Percentiles rank a stretch among this genome's conserved stretches.
phyloP scores from a whole-genome alignment of 2,888 invertebrate genomes.

The Bimastos eiseni region DNA sequence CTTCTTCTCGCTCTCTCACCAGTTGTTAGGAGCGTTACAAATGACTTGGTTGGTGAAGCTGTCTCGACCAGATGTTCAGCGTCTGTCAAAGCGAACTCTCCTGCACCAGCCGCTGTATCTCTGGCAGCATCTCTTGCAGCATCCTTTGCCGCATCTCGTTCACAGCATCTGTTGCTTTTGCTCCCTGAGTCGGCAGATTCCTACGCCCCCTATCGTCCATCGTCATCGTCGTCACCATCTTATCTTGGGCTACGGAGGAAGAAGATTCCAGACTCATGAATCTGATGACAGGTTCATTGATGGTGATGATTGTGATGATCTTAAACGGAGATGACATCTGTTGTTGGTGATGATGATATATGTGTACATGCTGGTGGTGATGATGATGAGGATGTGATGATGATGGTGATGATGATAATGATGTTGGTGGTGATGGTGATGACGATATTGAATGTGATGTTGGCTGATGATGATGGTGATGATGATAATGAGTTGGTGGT shows the following conservation, averaged over 20 bases:
- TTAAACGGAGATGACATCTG: neutral
- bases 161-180: neutral
- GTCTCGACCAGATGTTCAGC: neutral
- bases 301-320: neutral
- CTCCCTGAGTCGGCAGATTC: neutral
- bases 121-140: no score
- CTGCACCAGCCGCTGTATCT: neutral
- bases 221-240: neutral
- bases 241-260: neutral
- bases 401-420: no score
- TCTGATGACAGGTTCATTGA: neutral
- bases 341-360: slow-evolving; percentile 32
- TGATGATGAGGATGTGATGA: neutral
- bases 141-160: no score
- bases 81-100: neutral
- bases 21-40: neutral
- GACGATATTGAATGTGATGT: slow-evolving; percentile 25
- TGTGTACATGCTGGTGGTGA: slow-evolving; percentile 20
- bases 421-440: neutral
- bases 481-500: neutral
- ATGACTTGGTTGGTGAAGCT: neutral
- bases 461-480: slow-evolving; percentile 26
- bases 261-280: neutral
- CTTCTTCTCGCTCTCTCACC: neutral
- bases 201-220: neutral